Evolutionary conservation across 2,797 vertebrate genomes (phyloP).

Genomic region (Galagoides demidoff): DNA sequence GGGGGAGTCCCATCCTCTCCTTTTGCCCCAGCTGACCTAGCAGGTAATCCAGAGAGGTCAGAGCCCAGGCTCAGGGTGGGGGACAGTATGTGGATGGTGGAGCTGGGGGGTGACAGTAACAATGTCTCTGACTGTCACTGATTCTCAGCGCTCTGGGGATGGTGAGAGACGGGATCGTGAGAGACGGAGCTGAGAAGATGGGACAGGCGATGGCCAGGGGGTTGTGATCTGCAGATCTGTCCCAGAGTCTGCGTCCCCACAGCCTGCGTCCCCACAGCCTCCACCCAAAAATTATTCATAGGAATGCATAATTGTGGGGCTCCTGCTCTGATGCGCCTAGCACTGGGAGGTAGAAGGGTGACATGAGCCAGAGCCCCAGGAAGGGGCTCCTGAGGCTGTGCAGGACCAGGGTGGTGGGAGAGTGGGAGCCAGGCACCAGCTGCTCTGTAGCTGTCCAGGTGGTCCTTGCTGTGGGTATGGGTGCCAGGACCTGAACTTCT

Average conservation of each 20-base stretch:
- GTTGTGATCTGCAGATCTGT: not conserved
- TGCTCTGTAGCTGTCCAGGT: not conserved
- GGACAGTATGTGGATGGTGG: rapidly evolving
- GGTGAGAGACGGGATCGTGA: not conserved
- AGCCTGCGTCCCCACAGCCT: rapidly evolving
- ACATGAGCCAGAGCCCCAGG: not conserved
- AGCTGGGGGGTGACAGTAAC: no score
- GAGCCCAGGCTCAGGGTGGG: not conserved
- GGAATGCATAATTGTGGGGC: not conserved
- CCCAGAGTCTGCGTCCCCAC: not conserved
- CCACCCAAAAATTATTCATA: not conserved
- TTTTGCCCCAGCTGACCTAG: rapidly evolving
- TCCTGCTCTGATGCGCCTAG: not conserved
- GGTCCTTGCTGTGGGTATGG: rapidly evolving
- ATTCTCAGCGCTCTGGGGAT: not conserved
- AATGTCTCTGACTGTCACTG: not conserved
- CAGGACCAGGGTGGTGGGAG: not conserved
- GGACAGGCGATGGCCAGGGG: not conserved
- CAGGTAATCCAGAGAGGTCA: no score
- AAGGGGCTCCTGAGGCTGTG: not conserved
- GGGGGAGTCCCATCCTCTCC: no score
- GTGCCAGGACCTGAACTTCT: not conserved
- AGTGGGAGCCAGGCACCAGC: not conserved
- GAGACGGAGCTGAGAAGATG: not conserved
- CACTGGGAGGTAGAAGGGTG: no score